These are phyloP conservation scores for Globodera ellingtonae DNA, from an alignment of 1,140 invertebrate genomes.

Conservation along the genomic window DNA sequence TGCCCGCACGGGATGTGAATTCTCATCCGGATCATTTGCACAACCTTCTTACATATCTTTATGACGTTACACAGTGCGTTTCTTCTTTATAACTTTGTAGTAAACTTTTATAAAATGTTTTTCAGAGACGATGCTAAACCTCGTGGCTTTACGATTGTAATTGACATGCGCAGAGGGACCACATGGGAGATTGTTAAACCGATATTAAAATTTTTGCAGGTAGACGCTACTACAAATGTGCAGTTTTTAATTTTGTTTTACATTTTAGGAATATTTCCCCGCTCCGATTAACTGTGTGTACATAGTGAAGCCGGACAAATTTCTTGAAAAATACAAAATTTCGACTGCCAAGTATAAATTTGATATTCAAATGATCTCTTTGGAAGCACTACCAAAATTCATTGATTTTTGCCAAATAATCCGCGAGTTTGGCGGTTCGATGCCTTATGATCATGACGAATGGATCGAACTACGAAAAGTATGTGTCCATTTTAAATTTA, in stretches of 20 bases:
- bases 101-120: neutral
- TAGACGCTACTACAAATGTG: slow-evolving; percentile 10
- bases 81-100: neutral
- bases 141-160: slow-evolving; percentile 33
- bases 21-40: slow-evolving; percentile 33
- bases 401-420: slow-evolving; percentile 36
- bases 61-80: slow-evolving; percentile 33
- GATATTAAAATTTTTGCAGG: slow-evolving; percentile 35
- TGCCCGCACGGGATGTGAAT: slow-evolving; percentile 32
- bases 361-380: slow-evolving; percentile 37
- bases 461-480: slow-evolving; percentile 38
- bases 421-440: slow-evolving; percentile 38
- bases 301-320: slow-evolving; percentile 42
- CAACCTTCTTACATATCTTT: slow-evolving; percentile 38
- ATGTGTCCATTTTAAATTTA: slow-evolving; percentile 1
- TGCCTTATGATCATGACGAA: slow-evolving; percentile 40
- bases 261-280: slow-evolving; percentile 72
- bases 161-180: slow-evolving; percentile 40
- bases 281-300: slow-evolving; percentile 37
- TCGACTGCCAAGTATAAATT: slow-evolving; percentile 41
- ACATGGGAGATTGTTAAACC: slow-evolving; percentile 40
- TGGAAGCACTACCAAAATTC: slow-evolving; percentile 33
- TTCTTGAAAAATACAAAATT: slow-evolving; percentile 37
- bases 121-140: slow-evolving; percentile 35
- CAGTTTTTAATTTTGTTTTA: neutral